Base-by-base conservation (phyloP, 2,888 invertebrate species). In the Euplagia quadripunctaria region DNA sequence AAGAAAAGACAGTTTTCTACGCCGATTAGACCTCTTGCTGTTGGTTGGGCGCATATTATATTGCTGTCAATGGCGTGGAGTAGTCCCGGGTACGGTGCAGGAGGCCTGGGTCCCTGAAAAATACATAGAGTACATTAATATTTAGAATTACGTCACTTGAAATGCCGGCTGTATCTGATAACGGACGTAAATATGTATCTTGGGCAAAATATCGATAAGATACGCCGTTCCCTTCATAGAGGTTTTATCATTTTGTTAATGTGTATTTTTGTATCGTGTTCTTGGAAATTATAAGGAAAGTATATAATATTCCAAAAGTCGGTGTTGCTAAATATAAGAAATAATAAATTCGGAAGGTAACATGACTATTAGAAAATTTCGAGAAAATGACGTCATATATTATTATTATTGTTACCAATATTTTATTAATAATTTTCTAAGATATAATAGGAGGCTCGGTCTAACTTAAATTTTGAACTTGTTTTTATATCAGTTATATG, bases 1-100 rank as follows among this genome's bases (percentile, higher is more conserved):
- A 96, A 85, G 1, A 89, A 91, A 0, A 96, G 86, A 71, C 96
- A 96, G 85, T 96, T 89, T 82, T 96, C 96, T 1, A 85, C 85
- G 4, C 95, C 95, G 4, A 93, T 85, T 6, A 93, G 83, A 0
- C 95, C 95, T 43, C 88, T 77, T 0, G 85, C 6, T 0, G 89
- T 88, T 0, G 93, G 94, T 20, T 96, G 96, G 0, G 94, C 92
- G 74, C 93, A 93, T 68, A 91, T 85, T 9, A 91, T 81, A 67
- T 86, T 87, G 65, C 80, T 88, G 70, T 91, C 87, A 4, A 84
- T 79, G 0, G 94, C 93, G 31, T 84, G 83, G 51, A 89, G 89
- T 3, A 88, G 74, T 51, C 88, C 89, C 58, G 85, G 76, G 64
- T 77, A 80, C 0, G 69, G 71, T 6, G 74, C 1, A 16, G 89